Base-by-base conservation (phyloP, 1,140 invertebrate species). In the Apis dorsata region DNA sequence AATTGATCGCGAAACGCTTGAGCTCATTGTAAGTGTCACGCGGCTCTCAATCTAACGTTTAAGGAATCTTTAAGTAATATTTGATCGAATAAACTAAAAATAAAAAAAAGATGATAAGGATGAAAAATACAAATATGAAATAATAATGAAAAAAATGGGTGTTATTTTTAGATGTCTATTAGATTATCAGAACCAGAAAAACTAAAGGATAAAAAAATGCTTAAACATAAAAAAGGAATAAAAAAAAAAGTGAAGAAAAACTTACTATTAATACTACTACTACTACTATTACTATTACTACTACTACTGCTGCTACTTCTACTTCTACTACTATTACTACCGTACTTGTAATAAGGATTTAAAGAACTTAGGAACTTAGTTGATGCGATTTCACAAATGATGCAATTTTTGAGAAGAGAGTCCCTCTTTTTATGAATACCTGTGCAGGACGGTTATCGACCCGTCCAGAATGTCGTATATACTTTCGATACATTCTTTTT, bases 131-230 rank as follows among this genome's bases (percentile, higher is more conserved):
- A 92, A 92, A 91, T 91, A 89, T 85, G 86, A 91, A 90, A 89
- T 91, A 92, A 92, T 91, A 91, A 90, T 85, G 87, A 92, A 90
- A 90, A 85, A 91, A 93, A 92, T 93, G 90, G 91, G 90, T 93
- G 92, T 93, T 92, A 93, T 92, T 93, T 93, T 92, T 93, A 92
- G 92, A 93, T 93, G 92, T 93, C 90, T 93, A 90, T 92, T 93
- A 92, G 91, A 92, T 92, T 92, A 92, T 91, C 90, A 90, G 90
- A 91, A 92, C 85, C 88, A 91, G 90, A 91, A 90, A 88, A 88
- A 80, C 75, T 88, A 88, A 91, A 91, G 81, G 63, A 90, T 88
- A 85, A 90, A 91, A 90, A 91, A 91, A 92, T 88, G 85, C 87
- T 91, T 91, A 90, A 90, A 86, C 87, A 89, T 89, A 91, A 92